phyloP scores from a whole-genome alignment of 2,888 invertebrate genomes.

The Phasia obesa region DNA sequence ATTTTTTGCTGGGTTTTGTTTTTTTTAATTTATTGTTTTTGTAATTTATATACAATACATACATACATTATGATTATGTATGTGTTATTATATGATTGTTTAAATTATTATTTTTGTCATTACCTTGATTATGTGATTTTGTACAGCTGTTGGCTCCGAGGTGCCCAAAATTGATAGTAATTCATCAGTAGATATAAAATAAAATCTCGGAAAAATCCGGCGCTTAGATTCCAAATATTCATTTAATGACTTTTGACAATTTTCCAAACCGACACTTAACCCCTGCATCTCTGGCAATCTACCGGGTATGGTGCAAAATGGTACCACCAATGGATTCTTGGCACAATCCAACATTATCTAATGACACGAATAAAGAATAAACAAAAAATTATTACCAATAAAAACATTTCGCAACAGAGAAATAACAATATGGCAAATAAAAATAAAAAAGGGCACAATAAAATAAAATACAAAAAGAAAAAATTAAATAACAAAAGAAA shows the following conservation, averaged over 20 bases:
- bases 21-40: too few species aligned
- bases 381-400: conserved; percentile 51
- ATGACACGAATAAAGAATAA: conserved; percentile 63
- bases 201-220: conserved; percentile 94
- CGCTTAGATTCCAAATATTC: conserved; percentile 95
- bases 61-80: background rate
- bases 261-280: conserved; percentile 90
- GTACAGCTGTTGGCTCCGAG: conserved; percentile 91
- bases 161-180: conserved; percentile 94
- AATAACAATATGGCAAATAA: conserved; percentile 35
- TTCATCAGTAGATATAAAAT: conserved; percentile 97
- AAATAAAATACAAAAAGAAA: conserved; percentile 5
- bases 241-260: conserved; percentile 95
- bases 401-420: conserved; percentile 39
- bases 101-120: conserved; percentile 53
- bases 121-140: conserved; percentile 96
- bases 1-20: too few species aligned
- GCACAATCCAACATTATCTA: conserved; percentile 93
- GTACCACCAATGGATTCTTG: conserved; percentile 90
- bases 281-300: conserved; percentile 89
- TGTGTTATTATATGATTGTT: conserved; percentile 7
- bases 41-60: background rate
- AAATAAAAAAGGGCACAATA: conserved; percentile 6
- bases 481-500: background rate
- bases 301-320: conserved; percentile 89